Percentiles rank a stretch among this genome's conserved stretches.
These are phyloP conservation scores for Diabrotica balteata DNA, from an alignment of 2,888 invertebrate species.

Conservation along the genomic window DNA sequence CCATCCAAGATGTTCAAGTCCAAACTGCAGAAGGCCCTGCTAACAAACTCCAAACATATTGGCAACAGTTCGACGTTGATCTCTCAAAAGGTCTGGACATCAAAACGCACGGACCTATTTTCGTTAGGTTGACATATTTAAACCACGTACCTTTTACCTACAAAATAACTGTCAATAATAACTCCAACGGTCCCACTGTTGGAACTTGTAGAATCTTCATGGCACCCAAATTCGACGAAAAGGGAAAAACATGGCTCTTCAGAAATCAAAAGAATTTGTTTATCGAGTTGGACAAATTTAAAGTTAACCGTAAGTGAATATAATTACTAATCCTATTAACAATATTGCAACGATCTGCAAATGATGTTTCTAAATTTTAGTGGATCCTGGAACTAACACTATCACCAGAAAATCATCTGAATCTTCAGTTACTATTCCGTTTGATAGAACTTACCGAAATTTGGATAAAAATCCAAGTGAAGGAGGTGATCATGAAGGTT, in stretches of 20 bases:
- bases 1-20: constrained; percentile 66
- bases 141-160: constrained; percentile 78
- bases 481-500: constrained; percentile 64
- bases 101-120: constrained; percentile 75
- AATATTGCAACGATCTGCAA: too few species aligned
- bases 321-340: too few species aligned
- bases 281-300: constrained; percentile 79
- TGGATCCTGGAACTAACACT: constrained; percentile 72
- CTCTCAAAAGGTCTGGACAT: constrained; percentile 84
- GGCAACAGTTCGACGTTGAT: constrained; percentile 82
- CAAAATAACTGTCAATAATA: constrained; percentile 57
- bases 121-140: constrained; percentile 71
- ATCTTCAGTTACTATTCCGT: constrained; percentile 85
- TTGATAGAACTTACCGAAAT: constrained; percentile 80
- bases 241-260: constrained; percentile 68
- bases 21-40: constrained; percentile 59
- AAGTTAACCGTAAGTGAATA: constrained; percentile 65
- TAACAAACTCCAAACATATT: constrained; percentile 73
- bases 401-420: constrained; percentile 72
- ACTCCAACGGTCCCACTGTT: constrained; percentile 55
- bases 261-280: constrained; percentile 71
- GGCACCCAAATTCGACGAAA: constrained; percentile 72
- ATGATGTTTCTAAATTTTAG: constrained; percentile 55
- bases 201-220: constrained; percentile 77
- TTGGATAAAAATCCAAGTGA: constrained; percentile 69